These are phyloP conservation scores for Peromyscus leucopus DNA, from an alignment of 2,113 vertebrate genomes.

Conservation along the genomic window DNA sequence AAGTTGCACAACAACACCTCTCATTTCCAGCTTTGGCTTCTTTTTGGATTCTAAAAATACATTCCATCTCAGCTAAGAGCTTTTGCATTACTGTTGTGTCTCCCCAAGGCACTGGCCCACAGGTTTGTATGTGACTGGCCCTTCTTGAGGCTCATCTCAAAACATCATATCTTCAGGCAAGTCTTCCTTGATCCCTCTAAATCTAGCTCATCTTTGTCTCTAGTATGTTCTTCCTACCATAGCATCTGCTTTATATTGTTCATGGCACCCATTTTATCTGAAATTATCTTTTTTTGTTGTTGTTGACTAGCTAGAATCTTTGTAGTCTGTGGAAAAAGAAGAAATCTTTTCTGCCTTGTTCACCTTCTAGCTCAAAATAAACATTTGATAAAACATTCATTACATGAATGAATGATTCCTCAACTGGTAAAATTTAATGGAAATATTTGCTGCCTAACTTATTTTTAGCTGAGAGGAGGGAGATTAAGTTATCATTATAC, in stretches of 20 bases:
- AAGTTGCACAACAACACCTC: background rate
- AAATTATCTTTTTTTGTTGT: conserved; percentile 15
- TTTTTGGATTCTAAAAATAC: background rate
- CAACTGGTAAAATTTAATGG: background rate
- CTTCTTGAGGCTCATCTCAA: background rate
- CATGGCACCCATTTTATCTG: background rate
- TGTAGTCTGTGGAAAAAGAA: background rate
- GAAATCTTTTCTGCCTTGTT: conserved; percentile 47
- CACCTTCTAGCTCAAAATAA: conserved; percentile 35
- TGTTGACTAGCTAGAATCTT: background rate
- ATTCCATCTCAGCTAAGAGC: background rate
- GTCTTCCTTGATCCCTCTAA: background rate
- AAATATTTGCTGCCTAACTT: conserved; percentile 7
- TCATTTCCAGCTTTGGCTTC: background rate
- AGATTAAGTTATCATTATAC: conserved; percentile 37
- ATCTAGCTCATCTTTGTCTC: background rate
- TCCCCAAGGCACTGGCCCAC: background rate
- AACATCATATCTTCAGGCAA: background rate
- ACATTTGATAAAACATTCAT: conserved; percentile 20
- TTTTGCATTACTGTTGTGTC: background rate
- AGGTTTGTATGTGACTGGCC: background rate
- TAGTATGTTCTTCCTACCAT: background rate
- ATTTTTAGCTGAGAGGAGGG: conserved; percentile 35
- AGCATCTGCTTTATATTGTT: background rate
- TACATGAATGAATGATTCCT: conserved; percentile 24